Base-by-base conservation (phyloP, 1,140 invertebrate genomes). In the Lordiphosa stackelbergi region DNA sequence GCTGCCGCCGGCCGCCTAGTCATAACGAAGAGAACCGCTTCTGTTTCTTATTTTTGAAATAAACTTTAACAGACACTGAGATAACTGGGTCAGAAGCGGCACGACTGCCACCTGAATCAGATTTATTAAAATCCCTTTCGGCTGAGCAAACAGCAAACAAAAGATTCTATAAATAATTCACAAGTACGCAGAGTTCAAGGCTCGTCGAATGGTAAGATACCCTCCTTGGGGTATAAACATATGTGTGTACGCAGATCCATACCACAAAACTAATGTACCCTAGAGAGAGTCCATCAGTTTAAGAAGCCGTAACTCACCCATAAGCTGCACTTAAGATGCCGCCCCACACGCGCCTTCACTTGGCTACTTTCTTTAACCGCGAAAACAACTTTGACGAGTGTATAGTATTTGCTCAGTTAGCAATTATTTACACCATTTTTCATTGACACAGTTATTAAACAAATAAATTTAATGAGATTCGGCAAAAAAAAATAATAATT, bases 281-380 rank as follows among this genome's bases (percentile, higher is more conserved):
- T 1, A 36, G 4, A 16, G 16, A 12, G 16, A 12, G 16, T 13
- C 7, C 24, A 13, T n/a, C 16, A 46, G 31, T 9, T 31, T 10
- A 5, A 46, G 31, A 19, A 19, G 2, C 9, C 43, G 3, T 34
- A 46, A 49, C n/a, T 51, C 24, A 46, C 73, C n/a, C n/a, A 61
- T 59, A 40, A 51, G 60, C 34, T 45, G 11, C 61, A 53, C 66
- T 81, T 38, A 19, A 81, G 48, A 45, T 42, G 24, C 46, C 41
- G 2, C 37, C 59, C 36, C 68, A 56, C 74, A 61, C 41, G 70
- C 38, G 66, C 35, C 45, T 28, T 19, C 52, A 81, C 71, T 81
- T 16, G 52, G 59, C 71, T 64, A 81, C 71, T 73, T 74, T 79
- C 71, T 68, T 72, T 53, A 78, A 72, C 46, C 10, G 43, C 63